These are phyloP conservation scores for Drosophila histrio DNA, from an alignment of 2,888 invertebrate species.

Conservation along the genomic window DNA sequence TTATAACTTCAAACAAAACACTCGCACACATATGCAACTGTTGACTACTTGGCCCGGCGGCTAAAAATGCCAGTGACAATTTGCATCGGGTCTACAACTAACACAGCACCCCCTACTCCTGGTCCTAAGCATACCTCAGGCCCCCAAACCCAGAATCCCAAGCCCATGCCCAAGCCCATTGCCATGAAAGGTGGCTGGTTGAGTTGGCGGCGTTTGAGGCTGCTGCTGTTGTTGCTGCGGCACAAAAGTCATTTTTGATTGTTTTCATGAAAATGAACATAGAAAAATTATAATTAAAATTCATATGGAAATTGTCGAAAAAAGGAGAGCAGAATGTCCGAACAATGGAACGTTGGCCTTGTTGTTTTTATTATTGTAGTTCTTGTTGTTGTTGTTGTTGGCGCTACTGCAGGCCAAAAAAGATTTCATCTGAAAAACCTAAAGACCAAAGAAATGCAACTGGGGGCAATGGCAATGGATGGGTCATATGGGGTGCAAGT, in stretches of 20 bases:
- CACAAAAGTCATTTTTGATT: conserved; percentile 80
- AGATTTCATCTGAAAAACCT: conserved; percentile 71
- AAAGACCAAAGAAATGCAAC: conserved; percentile 78
- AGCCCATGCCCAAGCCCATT: background rate
- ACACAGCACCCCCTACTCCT: conserved; percentile 10
- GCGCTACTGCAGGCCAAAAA: conserved; percentile 64
- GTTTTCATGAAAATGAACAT: conserved; percentile 80
- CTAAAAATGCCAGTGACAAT: conserved; percentile 74
- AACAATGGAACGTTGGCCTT: conserved; percentile 43
- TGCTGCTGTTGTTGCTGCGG: conserved; percentile 42
- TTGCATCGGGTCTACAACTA: conserved; percentile 56
- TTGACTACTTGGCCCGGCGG: conserved; percentile 45
- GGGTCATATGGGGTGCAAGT: conserved; percentile 17
- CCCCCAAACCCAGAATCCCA: background rate
- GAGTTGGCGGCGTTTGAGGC: conserved; percentile 28
- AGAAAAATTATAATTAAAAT: conserved; percentile 80
- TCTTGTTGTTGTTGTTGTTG: conserved; percentile 38
- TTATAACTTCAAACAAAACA: conserved; percentile 36
- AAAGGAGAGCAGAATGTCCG: conserved; percentile 43
- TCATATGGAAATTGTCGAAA: conserved; percentile 76
- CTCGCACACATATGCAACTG: conserved; percentile 34
- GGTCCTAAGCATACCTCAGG: background rate
- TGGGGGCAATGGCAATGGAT: conserved; percentile 39
- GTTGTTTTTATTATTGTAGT: conserved; percentile 34
- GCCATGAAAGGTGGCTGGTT: conserved; percentile 7